Base-by-base conservation (phyloP, 1,140 invertebrate genomes). In the Papilio helenus region DNA sequence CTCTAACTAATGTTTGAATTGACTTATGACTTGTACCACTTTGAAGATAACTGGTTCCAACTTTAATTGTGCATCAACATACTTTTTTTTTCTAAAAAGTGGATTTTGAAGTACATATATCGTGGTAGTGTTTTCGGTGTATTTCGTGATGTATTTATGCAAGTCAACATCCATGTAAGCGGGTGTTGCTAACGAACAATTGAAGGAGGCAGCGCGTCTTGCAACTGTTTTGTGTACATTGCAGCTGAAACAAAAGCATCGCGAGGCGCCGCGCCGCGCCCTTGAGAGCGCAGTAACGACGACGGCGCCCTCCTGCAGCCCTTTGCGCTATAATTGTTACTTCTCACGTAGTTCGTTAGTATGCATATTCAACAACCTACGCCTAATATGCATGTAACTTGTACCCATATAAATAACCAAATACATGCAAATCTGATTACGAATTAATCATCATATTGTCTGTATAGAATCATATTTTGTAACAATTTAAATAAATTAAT, bases 321-420 rank as follows among this genome's bases (percentile, higher is more conserved):
- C 61, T 65, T 74, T 74, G 18, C 46, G 46, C 14, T 23, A 29
- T 51, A 74, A 74, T 74, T 74, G 72, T 74, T 74, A 74, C 44
- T 74, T 74, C 34, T 74, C 42, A 74, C 72, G 72, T 51, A 74
- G 72, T 74, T 74, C 72, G 72, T 74, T 74, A 74, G 72, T 26
- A 44, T 74, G 72, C 42, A 65, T 65, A 65, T 65, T 65, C 61
- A 65, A 61, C 58, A 26, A 65, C 61, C 23, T 26, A 29, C 61
- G 23, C 10, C 14, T 65, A 26, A 16, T 26, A 65, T 65, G 1
- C 23, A 26, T 26, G 20, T 10, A 23, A 23, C 20, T 61, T 26
- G 18, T 29, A 61, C n/a, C n/a, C n/a, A n/a, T n/a, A n/a, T 14
- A 58, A 20, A 58, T 58, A 58, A 58, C 2, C 10, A 58, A 58